Conservation (phyloP, 2,888 invertebrate species). For the Ectropis crepuscularia region DNA sequence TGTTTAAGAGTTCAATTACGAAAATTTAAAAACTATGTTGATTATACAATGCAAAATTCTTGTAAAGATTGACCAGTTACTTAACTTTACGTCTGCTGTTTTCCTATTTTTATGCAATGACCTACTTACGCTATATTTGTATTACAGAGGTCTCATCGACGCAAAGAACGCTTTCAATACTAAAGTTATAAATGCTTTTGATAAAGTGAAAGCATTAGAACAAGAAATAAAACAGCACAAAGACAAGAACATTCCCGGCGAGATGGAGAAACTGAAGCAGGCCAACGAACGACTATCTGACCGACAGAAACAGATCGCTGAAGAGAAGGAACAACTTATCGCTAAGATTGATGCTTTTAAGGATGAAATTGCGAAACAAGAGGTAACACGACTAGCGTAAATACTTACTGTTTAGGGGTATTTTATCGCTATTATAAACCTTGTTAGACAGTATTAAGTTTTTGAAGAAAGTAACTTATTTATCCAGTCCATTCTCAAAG, state of each 20-base stretch:
- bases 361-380: constrained; percentile 85
- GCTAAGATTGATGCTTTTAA: constrained; percentile 83
- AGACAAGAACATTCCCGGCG: constrained; percentile 80
- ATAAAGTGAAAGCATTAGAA: constrained; percentile 82
- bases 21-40: no score
- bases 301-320: constrained; percentile 75
- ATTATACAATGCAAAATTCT: no score
- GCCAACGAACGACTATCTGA: constrained; percentile 77
- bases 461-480: no score
- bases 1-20: no score
- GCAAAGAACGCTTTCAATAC: constrained; percentile 71
- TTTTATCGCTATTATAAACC: no score
- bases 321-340: constrained; percentile 72
- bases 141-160: constrained; percentile 69
- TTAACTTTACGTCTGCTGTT: no score
- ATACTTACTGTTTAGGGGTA: background rate
- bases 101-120: no score
- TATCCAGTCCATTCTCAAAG: no score
- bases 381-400: constrained; percentile 51
- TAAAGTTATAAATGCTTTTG: constrained; percentile 69
- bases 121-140: no score
- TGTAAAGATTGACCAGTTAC: no score
- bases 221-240: constrained; percentile 84
- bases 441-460: no score
- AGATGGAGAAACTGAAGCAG: constrained; percentile 80